Percentiles rank a stretch among this genome's conserved stretches.
Conservation (phyloP, 2,797 vertebrate species). For the Enteromius thamalakanensis region DNA sequence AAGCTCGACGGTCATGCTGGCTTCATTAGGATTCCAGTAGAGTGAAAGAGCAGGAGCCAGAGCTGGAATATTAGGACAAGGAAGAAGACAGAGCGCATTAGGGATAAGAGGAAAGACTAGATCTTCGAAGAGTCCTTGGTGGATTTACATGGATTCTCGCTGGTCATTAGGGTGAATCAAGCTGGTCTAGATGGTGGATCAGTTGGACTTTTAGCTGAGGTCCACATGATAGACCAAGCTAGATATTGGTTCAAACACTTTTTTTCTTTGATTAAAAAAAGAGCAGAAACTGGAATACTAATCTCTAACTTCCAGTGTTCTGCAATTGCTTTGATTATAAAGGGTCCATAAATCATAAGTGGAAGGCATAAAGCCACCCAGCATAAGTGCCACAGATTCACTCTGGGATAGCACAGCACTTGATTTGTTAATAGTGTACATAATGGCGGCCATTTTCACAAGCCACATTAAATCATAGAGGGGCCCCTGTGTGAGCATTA, state of each 20-base stretch:
- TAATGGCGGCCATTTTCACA: slow-evolving; percentile 88
- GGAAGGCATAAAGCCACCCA: slow-evolving; percentile 73
- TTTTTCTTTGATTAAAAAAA: slow-evolving; percentile 19
- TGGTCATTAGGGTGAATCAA: slow-evolving; percentile 3
- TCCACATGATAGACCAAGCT: not conserved
- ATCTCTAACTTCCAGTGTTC: slow-evolving; percentile 84
- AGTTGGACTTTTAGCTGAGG: not conserved
- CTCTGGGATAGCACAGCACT: slow-evolving; percentile 72
- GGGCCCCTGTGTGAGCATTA: slow-evolving; percentile 75
- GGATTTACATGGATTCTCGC: not conserved
- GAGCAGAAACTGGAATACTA: slow-evolving; percentile 63
- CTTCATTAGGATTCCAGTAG: slow-evolving; percentile 59
- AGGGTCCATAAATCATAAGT: slow-evolving; percentile 84
- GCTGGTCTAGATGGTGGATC: slow-evolving; percentile 1
- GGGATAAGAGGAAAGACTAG: not conserved
- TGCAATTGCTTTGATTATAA: slow-evolving; percentile 84
- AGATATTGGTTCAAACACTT: not conserved
- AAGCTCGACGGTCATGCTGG: slow-evolving; percentile 59
- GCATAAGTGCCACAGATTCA: slow-evolving; percentile 78
- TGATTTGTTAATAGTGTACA: slow-evolving; percentile 90
- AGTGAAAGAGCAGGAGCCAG: slow-evolving; percentile 37
- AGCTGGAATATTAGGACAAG: slow-evolving; percentile 22
- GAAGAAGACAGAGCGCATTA: slow-evolving; percentile 5
- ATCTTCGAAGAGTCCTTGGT: not conserved
- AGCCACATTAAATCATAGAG: slow-evolving; percentile 90